A percentile compares a stretch with the other conserved stretches of the same genome.
These are phyloP conservation scores for Netelia virgata DNA, from an alignment of 2,888 invertebrate genomes.

Conservation along the genomic window DNA sequence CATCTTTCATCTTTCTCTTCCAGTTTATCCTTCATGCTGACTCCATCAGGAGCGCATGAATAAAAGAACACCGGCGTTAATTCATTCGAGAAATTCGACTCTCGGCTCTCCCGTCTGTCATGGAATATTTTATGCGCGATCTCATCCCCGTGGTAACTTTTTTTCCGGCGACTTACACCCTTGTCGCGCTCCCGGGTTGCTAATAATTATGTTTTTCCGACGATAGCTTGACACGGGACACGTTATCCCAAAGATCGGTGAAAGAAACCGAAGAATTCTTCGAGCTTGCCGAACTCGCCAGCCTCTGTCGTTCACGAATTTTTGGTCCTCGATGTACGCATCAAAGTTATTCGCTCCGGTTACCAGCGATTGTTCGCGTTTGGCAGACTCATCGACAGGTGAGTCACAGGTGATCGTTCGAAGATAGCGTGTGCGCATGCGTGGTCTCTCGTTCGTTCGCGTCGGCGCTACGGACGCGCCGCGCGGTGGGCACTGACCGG, in stretches of 20 bases:
- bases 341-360: slow-evolving; percentile 39
- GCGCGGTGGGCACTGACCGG: slow-evolving; percentile 59
- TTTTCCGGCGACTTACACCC: background rate
- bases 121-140: slow-evolving; percentile 22
- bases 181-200: slow-evolving; percentile 19
- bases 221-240: slow-evolving; percentile 32
- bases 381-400: slow-evolving; percentile 62
- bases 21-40: slow-evolving; percentile 55
- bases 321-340: slow-evolving; percentile 21
- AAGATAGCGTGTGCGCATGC: slow-evolving; percentile 50
- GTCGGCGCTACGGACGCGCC: slow-evolving; percentile 32
- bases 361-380: slow-evolving; percentile 9
- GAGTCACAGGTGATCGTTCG: slow-evolving; percentile 69
- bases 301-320: background rate
- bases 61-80: slow-evolving; percentile 63
- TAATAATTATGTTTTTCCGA: slow-evolving; percentile 40
- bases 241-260: slow-evolving; percentile 3
- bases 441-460: slow-evolving; percentile 43
- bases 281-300: background rate
- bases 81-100: slow-evolving; percentile 56
- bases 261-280: slow-evolving; percentile 20
- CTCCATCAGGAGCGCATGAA: slow-evolving; percentile 57
- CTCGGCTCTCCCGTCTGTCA: slow-evolving; percentile 20
- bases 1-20: slow-evolving; percentile 55
- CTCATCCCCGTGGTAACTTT: background rate